Base-by-base conservation (phyloP, 2,888 invertebrate species). In the Platycheirus albimanus region DNA sequence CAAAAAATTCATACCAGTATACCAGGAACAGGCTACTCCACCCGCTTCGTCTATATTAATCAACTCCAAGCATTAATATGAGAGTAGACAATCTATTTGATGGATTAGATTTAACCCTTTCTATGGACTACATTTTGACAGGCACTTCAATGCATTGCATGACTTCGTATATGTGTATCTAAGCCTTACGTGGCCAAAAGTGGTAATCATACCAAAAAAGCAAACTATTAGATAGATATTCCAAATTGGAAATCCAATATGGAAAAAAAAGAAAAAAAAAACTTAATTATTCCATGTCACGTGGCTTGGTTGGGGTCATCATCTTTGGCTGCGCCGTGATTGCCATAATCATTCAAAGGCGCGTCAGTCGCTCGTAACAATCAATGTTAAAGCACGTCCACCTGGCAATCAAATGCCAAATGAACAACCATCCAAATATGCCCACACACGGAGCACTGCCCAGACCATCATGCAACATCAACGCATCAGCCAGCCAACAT, bases 341-440 rank as follows among this genome's bases (percentile, higher is more conserved):
- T 61, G 15, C 56, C 72, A 72, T 72, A 78, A 66, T 58, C 71
- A 61, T 66, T 24, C 5, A 24, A 24, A 58, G 47, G 69, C 76
- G 20, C 79, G 13, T 58, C 41, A 61, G 43, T 43, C 30, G 7
- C 8, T 33, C 30, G 45, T 61, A 28, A 43, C 41, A 63, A 69
- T 80, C 64, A 66, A 20, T 71, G 19, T 49, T 17, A 43, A 61
- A 17, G 51, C 80, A 81, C 80, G 76, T 76, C 52, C 76, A 70
- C 75, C 69, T 80, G 67, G 61, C 72, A 56, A 67, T 79, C 67
- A 69, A 66, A 78, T 67, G 61, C 52, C 52, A 61, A 71, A 67
- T 30, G 66, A 66, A 49, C 77, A 70, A 51, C 58, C 30, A 61
- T 64, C 54, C 58, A 49, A 66, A 70, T 67, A 52, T 69, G 80